phyloP scores from a whole-genome alignment of 2,113 vertebrate species.

The Antennarius striatus region DNA sequence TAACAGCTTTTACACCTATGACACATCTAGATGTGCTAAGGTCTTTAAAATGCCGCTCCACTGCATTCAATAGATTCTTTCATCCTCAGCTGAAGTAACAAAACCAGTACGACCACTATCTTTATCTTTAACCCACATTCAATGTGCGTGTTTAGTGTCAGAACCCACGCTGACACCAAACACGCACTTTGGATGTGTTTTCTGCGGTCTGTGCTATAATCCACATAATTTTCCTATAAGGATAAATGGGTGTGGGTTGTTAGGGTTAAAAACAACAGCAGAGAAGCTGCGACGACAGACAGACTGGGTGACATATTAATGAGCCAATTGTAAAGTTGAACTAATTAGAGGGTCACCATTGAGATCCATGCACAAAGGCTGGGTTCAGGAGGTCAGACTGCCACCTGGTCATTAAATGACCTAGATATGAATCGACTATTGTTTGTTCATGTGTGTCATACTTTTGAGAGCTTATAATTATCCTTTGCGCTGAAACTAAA shows the following conservation, averaged over 20 bases:
- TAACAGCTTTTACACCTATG: too few relatives aligned
- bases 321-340: slow-evolving; percentile 56
- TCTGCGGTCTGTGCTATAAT: too few relatives aligned
- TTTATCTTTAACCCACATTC: slow-evolving; percentile 1
- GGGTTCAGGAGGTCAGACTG: slow-evolving; percentile 48
- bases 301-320: slow-evolving; percentile 34
- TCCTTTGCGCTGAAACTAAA: neutral
- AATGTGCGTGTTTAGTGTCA: too few relatives aligned
- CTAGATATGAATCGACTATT: slow-evolving; percentile 55
- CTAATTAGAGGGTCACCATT: slow-evolving; percentile 44
- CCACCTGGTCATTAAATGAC: slow-evolving; percentile 34
- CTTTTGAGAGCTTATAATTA: slow-evolving; percentile 15
- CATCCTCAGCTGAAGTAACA: neutral
- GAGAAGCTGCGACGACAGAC: slow-evolving; percentile 23
- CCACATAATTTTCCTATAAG: too few relatives aligned
- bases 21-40: too few relatives aligned
- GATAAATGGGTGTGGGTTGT: too few relatives aligned
- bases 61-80: slow-evolving; percentile 19
- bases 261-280: slow-evolving; percentile 14
- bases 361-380: slow-evolving; percentile 37
- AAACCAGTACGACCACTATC: slow-evolving; percentile 26
- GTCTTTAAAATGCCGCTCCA: neutral
- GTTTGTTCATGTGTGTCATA: slow-evolving; percentile 22
- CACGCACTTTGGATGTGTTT: too few relatives aligned
- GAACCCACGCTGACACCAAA: too few relatives aligned